These are phyloP conservation scores for Hydrocynus forskahlii DNA, from an alignment of 2,797 vertebrate species.

Conservation along the genomic window DNA sequence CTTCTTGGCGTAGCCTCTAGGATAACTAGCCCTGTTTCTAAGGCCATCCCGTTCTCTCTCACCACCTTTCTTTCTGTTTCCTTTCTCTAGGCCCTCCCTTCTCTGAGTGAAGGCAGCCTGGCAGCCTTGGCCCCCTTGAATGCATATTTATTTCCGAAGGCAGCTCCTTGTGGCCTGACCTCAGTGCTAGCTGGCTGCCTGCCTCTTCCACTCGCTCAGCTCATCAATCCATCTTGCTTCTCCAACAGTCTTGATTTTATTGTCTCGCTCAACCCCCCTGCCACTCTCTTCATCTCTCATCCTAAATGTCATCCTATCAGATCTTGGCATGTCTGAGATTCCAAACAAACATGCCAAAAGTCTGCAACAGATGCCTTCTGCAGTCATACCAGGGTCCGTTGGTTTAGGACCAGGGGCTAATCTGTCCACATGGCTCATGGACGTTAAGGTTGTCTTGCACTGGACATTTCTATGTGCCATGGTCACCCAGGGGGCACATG, in stretches of 20 bases:
- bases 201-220: conserved; percentile 78
- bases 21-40: conserved; percentile 54
- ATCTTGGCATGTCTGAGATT: conserved; percentile 79
- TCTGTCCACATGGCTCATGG: not conserved
- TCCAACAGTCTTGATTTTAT: conserved; percentile 82
- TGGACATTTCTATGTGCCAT: not conserved
- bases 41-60: conserved; percentile 9
- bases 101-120: conserved; percentile 66
- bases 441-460: conserved; percentile 8
- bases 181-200: conserved; percentile 77
- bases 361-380: conserved; percentile 57
- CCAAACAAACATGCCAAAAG: conserved; percentile 66
- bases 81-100: conserved; percentile 63
- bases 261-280: conserved; percentile 76
- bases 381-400: not conserved
- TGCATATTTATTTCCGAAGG: conserved; percentile 78
- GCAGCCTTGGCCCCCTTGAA: conserved; percentile 80
- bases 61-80: conserved; percentile 53
- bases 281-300: conserved; percentile 75
- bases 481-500: not conserved
- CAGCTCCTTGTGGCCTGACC: conserved; percentile 79
- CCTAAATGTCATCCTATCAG: conserved; percentile 78
- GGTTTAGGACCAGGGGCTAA: conserved; percentile 6
- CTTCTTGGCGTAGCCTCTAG: not conserved
- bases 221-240: conserved; percentile 82